These are phyloP conservation scores for Coremacera marginata DNA, from an alignment of 2,888 invertebrate species.

Conservation along the genomic window DNA sequence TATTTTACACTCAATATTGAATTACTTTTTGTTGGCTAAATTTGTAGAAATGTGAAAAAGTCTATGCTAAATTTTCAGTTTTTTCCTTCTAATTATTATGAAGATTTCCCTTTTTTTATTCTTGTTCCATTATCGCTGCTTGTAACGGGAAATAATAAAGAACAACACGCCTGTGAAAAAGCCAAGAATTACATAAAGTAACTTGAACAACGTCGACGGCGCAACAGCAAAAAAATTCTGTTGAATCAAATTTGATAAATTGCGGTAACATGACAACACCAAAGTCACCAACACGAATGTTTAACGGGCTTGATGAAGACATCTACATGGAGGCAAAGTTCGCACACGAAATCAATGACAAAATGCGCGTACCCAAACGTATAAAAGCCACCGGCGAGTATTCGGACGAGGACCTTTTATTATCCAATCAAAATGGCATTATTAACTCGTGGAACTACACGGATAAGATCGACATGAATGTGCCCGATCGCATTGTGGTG, in stretches of 20 bases:
- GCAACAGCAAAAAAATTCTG: too few relatives aligned
- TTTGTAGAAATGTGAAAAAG: slow-evolving; percentile 2
- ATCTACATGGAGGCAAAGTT: slow-evolving; percentile 73
- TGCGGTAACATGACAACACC: slow-evolving; percentile 72
- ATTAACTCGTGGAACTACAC: slow-evolving; percentile 76
- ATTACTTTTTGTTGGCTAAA: not conserved
- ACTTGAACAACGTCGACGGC: not conserved
- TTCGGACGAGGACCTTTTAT: slow-evolving; percentile 74
- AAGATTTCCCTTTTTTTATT: slow-evolving; percentile 4
- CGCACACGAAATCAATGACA: slow-evolving; percentile 82
- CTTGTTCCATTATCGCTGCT: not conserved
- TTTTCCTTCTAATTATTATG: not conserved
- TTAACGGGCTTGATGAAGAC: slow-evolving; percentile 77
- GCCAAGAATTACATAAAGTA: not conserved
- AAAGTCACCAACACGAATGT: slow-evolving; percentile 74
- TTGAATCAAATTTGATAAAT: too few relatives aligned
- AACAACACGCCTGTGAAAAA: not conserved
- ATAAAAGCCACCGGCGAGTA: slow-evolving; percentile 82
- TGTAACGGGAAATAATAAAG: not conserved
- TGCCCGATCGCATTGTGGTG: slow-evolving; percentile 92
- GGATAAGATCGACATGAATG: slow-evolving; percentile 90
- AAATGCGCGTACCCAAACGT: slow-evolving; percentile 85
- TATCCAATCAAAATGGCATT: slow-evolving; percentile 73
- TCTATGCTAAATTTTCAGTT: slow-evolving; percentile 19
- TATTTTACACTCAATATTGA: not conserved